These are phyloP conservation scores for Pycnomerus fuliginosus DNA, from an alignment of 2,888 invertebrate species.

Conservation along the genomic window DNA sequence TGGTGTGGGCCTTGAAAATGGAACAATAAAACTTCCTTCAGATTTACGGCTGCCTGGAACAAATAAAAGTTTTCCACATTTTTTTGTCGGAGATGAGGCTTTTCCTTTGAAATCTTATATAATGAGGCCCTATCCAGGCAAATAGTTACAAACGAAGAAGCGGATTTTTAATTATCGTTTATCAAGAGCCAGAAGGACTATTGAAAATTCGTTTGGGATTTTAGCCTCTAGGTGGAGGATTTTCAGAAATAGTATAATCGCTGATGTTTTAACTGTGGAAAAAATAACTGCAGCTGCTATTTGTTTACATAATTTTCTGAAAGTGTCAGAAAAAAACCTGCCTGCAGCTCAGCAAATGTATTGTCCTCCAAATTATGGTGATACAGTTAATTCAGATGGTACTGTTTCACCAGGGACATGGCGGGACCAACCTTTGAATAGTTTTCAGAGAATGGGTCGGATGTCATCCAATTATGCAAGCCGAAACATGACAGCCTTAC, in stretches of 20 bases:
- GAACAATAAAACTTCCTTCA: too few relatives aligned
- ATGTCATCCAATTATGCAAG: background rate
- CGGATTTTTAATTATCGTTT: constrained; percentile 3
- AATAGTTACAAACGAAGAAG: too few relatives aligned
- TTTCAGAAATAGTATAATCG: background rate
- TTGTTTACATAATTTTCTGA: background rate
- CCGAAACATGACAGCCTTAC: background rate
- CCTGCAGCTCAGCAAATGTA: background rate
- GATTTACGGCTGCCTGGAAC: too few relatives aligned
- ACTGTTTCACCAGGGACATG: background rate
- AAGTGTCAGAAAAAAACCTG: background rate
- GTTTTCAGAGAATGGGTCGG: background rate
- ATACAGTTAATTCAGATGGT: background rate
- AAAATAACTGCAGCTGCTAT: background rate
- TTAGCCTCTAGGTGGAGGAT: background rate
- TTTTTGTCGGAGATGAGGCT: too few relatives aligned
- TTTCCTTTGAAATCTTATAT: too few relatives aligned
- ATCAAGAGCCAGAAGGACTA: constrained; percentile 1
- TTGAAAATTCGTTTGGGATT: constrained; percentile 2
- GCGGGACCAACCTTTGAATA: background rate
- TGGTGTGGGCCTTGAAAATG: too few relatives aligned
- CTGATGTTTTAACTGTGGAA: background rate
- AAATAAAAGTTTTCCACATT: too few relatives aligned
- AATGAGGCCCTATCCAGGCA: too few relatives aligned
- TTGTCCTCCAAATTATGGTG: background rate